Conservation (phyloP, 2,113 vertebrate species). For the Bungarus multicinctus region DNA sequence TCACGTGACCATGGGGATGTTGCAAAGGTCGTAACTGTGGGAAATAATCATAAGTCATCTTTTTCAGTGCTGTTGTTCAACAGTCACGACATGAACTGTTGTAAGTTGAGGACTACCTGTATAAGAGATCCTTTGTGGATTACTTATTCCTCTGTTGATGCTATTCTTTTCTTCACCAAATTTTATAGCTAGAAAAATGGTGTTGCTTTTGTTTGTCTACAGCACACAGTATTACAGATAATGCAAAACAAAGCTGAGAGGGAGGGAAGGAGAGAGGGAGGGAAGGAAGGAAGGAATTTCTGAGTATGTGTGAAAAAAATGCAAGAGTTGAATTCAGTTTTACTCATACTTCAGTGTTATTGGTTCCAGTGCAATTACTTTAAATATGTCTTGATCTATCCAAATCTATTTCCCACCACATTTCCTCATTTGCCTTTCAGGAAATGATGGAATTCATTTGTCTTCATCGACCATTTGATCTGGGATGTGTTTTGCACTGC, state of each 20-base stretch:
- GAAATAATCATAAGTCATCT: not conserved
- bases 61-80: not conserved
- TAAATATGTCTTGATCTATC: not conserved
- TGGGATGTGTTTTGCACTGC: not conserved
- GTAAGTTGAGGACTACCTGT: not conserved
- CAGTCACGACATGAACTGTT: not conserved
- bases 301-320: constrained; percentile 21
- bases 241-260: not conserved
- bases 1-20: not conserved
- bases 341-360: not conserved
- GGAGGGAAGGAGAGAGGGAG: not conserved
- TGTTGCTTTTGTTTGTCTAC: not conserved
- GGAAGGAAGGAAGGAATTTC: not conserved
- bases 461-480: not conserved
- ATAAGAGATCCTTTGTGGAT: not conserved
- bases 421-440: constrained; percentile 20
- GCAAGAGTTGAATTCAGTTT: not conserved
- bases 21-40: not conserved
- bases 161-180: constrained; percentile 1
- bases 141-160: constrained; percentile 3
- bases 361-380: not conserved
- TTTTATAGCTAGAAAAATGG: not conserved
- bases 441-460: not conserved
- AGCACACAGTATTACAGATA: not conserved
- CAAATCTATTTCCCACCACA: constrained; percentile 19